Conservation (phyloP, 2,113 vertebrate genomes). For the Centropus unirufus region DNA sequence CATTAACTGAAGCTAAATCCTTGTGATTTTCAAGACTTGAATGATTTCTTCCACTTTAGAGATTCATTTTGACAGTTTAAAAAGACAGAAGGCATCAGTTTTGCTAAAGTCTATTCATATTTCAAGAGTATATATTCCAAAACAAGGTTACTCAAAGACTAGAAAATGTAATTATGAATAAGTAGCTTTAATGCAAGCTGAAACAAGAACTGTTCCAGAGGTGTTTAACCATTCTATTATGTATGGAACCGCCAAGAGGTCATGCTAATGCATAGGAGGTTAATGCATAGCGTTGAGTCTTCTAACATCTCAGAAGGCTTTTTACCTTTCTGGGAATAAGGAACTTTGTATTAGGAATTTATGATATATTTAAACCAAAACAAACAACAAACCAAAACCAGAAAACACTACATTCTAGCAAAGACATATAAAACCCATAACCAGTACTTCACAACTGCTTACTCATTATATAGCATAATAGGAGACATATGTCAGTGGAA, state of each 20-base stretch:
- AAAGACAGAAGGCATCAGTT: not conserved
- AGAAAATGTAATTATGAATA: not conserved
- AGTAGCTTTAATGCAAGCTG: not conserved
- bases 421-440: not conserved
- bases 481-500: not conserved
- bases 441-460: not conserved
- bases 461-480: not conserved
- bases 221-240: not conserved
- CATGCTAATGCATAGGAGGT: not conserved
- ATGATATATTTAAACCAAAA: accelerated
- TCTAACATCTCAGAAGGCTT: not conserved
- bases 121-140: not conserved
- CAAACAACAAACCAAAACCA: accelerated
- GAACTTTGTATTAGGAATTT: not conserved
- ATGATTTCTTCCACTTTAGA: not conserved
- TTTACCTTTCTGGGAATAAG: not conserved
- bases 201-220: not conserved
- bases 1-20: not conserved
- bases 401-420: not conserved
- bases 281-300: not conserved
- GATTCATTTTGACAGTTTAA: not conserved
- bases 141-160: not conserved
- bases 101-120: not conserved
- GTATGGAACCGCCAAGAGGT: not conserved
- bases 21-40: not conserved